Evolutionary conservation across 2,797 vertebrate species (phyloP).

Genomic region (Diplodus sargus): DNA sequence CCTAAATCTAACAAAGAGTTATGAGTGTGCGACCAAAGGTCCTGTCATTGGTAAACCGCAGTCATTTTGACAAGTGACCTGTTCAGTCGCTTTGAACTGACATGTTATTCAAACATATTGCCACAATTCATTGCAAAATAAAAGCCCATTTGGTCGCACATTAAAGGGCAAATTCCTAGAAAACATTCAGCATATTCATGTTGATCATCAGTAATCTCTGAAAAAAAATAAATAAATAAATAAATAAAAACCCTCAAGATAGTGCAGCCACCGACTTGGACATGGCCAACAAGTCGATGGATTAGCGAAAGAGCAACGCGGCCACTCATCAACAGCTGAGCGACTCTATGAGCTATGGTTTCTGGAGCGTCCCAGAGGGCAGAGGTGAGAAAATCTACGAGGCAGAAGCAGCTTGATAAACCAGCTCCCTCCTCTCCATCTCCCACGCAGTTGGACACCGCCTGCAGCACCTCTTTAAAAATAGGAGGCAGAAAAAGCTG

Average conservation of each 20-base stretch:
- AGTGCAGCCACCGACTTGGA: background rate
- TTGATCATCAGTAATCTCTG: background rate
- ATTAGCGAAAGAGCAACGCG: constrained; percentile 26
- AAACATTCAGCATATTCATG: background rate
- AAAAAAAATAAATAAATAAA: background rate
- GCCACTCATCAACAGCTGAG: constrained; percentile 28
- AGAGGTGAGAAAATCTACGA: constrained; percentile 61
- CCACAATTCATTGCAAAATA: background rate
- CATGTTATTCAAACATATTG: background rate
- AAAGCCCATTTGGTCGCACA: background rate
- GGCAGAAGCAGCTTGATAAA: constrained; percentile 63
- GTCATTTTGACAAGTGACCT: too few species aligned
- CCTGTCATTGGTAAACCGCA: too few species aligned
- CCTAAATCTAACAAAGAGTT: too few species aligned
- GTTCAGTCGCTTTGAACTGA: too few species aligned
- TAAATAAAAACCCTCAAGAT: background rate
- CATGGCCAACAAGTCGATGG: background rate
- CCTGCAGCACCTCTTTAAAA: constrained; percentile 75
- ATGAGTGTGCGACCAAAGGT: too few species aligned
- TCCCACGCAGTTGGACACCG: constrained; percentile 66
- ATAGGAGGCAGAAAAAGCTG: constrained; percentile 74
- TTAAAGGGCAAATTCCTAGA: background rate
- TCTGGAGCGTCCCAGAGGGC: constrained; percentile 40
- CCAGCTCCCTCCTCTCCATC: constrained; percentile 48
- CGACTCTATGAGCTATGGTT: constrained; percentile 45